Evolutionary conservation across 1,140 invertebrate genomes (phyloP).

Genomic region (Nautilus pompilius): DNA sequence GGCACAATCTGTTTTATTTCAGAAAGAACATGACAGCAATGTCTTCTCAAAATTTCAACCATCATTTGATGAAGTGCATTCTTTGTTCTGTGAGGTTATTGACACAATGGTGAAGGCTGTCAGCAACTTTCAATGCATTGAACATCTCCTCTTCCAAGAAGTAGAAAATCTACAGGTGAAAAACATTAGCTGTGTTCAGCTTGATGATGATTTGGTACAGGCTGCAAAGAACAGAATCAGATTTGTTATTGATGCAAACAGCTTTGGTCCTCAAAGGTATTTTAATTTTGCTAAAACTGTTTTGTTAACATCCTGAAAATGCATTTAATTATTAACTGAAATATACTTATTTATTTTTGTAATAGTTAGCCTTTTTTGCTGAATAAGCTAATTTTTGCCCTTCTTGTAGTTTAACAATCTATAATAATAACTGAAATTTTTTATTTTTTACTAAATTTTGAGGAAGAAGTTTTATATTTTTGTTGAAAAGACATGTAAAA

Average conservation of each 20-base stretch:
- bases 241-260: slow-evolving; percentile 62
- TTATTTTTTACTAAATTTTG: too few relatives aligned
- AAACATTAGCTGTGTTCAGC: slow-evolving; percentile 34
- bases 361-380: too few relatives aligned
- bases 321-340: too few relatives aligned
- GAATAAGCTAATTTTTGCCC: too few relatives aligned
- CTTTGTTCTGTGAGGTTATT: slow-evolving; percentile 47
- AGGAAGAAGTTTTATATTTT: too few relatives aligned
- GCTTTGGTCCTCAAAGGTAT: slow-evolving; percentile 62
- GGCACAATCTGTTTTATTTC: too few relatives aligned
- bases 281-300: too few relatives aligned
- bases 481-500: too few relatives aligned
- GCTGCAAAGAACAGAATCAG: slow-evolving; percentile 56
- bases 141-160: slow-evolving; percentile 43
- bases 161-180: slow-evolving; percentile 37
- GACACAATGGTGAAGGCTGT: slow-evolving; percentile 50
- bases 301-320: too few relatives aligned
- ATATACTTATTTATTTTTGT: too few relatives aligned
- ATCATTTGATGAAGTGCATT: slow-evolving; percentile 38
- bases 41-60: slow-evolving; percentile 43
- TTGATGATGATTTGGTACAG: slow-evolving; percentile 46
- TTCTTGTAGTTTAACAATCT: too few relatives aligned
- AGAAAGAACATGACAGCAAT: slow-evolving; percentile 41
- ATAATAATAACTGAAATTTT: too few relatives aligned
- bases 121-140: slow-evolving; percentile 40